These are phyloP conservation scores for Zaprionus ornatus DNA, from an alignment of 1,140 invertebrate species.

Conservation along the genomic window DNA sequence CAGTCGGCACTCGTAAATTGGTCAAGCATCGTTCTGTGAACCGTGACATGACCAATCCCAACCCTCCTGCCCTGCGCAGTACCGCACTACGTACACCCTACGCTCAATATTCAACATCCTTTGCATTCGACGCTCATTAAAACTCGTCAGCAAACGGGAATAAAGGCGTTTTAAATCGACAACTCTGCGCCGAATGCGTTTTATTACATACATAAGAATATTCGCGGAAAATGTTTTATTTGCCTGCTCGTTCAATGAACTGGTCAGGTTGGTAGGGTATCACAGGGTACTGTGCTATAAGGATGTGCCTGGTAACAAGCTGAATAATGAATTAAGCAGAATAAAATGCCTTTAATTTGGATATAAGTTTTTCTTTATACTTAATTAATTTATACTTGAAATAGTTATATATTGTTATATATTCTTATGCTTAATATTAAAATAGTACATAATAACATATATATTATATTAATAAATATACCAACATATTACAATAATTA, in stretches of 20 bases:
- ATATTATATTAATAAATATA: neutral
- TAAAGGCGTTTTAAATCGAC: constrained; percentile 48
- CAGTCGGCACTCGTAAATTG: constrained; percentile 47
- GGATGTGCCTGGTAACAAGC: neutral
- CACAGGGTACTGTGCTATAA: neutral
- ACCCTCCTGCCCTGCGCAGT: neutral
- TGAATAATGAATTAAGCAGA: too few species aligned
- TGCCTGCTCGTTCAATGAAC: constrained; percentile 5
- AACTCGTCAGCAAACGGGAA: constrained; percentile 50
- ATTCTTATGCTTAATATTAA: too few species aligned
- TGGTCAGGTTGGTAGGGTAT: neutral
- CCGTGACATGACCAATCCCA: constrained; percentile 6
- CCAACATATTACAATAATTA: too few species aligned
- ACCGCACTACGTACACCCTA: neutral
- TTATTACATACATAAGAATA: constrained; percentile 19
- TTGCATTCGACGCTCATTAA: constrained; percentile 51
- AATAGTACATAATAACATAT: too few species aligned
- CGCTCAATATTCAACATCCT: constrained; percentile 4
- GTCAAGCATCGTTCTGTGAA: constrained; percentile 46
- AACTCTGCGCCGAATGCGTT: constrained; percentile 12
- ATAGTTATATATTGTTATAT: too few species aligned
- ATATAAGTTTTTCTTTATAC: neutral
- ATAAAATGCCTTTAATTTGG: neutral
- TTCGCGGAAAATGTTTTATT: constrained; percentile 16
- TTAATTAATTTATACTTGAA: too few species aligned